Evolutionary conservation across 2,888 invertebrate species (phyloP).

Genomic region (Salticus scenicus): DNA sequence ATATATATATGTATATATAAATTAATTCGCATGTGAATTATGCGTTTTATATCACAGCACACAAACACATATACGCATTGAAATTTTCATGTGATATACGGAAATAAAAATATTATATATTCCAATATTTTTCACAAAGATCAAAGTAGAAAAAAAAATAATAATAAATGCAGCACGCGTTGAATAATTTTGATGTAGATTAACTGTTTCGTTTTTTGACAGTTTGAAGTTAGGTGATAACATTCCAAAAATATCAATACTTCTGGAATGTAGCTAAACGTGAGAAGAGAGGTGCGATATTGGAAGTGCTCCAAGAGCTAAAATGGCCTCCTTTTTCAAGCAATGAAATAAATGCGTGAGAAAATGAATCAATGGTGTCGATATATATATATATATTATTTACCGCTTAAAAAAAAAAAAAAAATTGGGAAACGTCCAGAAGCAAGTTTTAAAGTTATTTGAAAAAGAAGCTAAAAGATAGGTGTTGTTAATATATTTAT

Average conservation of each 20-base stretch:
- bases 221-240: constrained; percentile 39
- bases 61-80: too few relatives aligned
- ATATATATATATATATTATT: background rate
- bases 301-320: constrained; percentile 41
- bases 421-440: background rate
- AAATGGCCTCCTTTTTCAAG: constrained; percentile 7
- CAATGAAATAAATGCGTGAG: background rate
- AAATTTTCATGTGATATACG: too few relatives aligned
- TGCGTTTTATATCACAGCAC: too few relatives aligned
- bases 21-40: too few relatives aligned
- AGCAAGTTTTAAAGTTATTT: background rate
- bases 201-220: constrained; percentile 36
- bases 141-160: too few relatives aligned
- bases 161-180: too few relatives aligned
- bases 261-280: constrained; percentile 38
- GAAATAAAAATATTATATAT: too few relatives aligned
- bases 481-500: too few relatives aligned
- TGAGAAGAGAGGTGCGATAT: constrained; percentile 20
- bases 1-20: too few relatives aligned
- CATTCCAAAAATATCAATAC: constrained; percentile 56
- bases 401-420: too few relatives aligned
- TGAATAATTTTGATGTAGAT: constrained; percentile 34
- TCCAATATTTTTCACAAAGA: too few relatives aligned
- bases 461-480: too few relatives aligned
- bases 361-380: constrained; percentile 9